phyloP scores from a whole-genome alignment of 2,888 invertebrate genomes.

The Cheilosia impressa region DNA sequence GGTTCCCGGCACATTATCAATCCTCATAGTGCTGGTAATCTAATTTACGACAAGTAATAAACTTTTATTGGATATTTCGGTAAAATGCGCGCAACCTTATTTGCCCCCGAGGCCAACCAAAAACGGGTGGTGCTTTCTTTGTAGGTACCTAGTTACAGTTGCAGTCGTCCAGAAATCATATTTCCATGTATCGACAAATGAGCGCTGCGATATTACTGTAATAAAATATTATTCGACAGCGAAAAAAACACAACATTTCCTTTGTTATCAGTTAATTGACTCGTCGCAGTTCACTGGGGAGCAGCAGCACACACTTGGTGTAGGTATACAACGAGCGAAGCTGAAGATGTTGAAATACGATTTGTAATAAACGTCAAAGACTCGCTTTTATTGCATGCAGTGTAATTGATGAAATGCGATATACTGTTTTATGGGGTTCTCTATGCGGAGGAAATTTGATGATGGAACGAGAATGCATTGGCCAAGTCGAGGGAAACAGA shows the following conservation, averaged over 20 bases:
- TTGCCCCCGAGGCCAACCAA: constrained; percentile 41
- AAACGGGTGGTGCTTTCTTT: background rate
- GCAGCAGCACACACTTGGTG: background rate
- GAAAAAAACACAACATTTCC: constrained; percentile 12
- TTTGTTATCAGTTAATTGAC: constrained; percentile 71
- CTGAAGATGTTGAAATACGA: constrained; percentile 66
- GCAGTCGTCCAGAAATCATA: constrained; percentile 52
- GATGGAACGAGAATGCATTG: constrained; percentile 43
- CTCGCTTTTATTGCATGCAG: constrained; percentile 45
- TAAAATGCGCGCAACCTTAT: constrained; percentile 49
- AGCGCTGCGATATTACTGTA: constrained; percentile 33
- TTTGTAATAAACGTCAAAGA: constrained; percentile 68
- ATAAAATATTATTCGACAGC: constrained; percentile 39
- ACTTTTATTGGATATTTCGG: constrained; percentile 61
- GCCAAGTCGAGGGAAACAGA: background rate
- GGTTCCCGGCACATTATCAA: constrained; percentile 45
- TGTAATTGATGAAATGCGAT: constrained; percentile 67
- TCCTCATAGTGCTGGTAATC: constrained; percentile 45
- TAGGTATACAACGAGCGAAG: constrained; percentile 1
- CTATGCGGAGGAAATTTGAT: constrained; percentile 14
- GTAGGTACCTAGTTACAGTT: constrained; percentile 27
- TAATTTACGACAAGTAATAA: constrained; percentile 74
- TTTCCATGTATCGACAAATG: constrained; percentile 65
- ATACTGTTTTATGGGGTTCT: constrained; percentile 61
- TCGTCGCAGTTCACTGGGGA: constrained; percentile 36